phyloP scores from a whole-genome alignment of 2,113 vertebrate genomes.

The Lampris megalopsis region DNA sequence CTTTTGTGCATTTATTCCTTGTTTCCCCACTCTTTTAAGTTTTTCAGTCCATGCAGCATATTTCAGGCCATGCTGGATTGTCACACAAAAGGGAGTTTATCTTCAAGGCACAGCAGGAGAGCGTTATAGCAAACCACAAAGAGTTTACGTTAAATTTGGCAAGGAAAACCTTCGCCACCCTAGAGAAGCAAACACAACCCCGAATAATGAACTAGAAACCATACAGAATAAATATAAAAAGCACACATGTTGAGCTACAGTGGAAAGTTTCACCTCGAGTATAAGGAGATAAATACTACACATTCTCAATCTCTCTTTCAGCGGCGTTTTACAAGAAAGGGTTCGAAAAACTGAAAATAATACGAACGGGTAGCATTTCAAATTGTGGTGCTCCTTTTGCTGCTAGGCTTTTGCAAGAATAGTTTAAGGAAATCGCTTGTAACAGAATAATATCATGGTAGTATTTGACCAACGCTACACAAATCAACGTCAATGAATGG shows the following conservation, averaged over 20 bases:
- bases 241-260: background rate
- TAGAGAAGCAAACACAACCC: slow-evolving; percentile 36
- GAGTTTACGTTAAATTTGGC: slow-evolving; percentile 72
- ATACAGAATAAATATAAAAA: slow-evolving; percentile 19
- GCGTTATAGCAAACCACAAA: slow-evolving; percentile 55
- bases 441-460: slow-evolving; percentile 6
- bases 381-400: slow-evolving; percentile 21
- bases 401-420: background rate
- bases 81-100: slow-evolving; percentile 70
- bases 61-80: slow-evolving; percentile 85
- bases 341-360: slow-evolving; percentile 23
- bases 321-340: slow-evolving; percentile 18
- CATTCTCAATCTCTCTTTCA: slow-evolving; percentile 34
- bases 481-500: slow-evolving; percentile 4
- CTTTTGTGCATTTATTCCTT: slow-evolving; percentile 31
- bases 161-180: slow-evolving; percentile 40
- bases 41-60: slow-evolving; percentile 81
- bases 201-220: slow-evolving; percentile 48
- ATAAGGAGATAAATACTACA: slow-evolving; percentile 23
- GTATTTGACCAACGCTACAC: slow-evolving; percentile 16
- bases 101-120: slow-evolving; percentile 84
- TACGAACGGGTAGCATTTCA: slow-evolving; percentile 11
- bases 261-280: background rate
- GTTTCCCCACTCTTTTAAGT: slow-evolving; percentile 44
- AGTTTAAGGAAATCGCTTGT: too few relatives aligned